phyloP scores from a whole-genome alignment of 2,797 vertebrate genomes.

The Gambelia wislizenii region DNA sequence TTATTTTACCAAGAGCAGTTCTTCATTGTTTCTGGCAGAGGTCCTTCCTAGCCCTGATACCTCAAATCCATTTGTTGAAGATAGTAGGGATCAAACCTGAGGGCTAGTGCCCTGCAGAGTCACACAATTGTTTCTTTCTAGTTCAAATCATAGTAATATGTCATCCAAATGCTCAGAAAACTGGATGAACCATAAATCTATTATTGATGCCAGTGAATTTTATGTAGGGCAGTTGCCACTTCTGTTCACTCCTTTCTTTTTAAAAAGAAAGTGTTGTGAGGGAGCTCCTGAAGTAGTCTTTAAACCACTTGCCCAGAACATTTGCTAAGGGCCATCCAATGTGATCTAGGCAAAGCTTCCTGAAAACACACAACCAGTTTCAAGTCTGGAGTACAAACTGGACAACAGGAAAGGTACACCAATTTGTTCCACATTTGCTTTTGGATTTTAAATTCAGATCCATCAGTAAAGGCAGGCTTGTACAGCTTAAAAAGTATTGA shows the following conservation, averaged over 20 bases:
- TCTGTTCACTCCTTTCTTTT: constrained; percentile 8
- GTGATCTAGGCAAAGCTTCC: neutral
- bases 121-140: neutral
- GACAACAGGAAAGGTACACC: fast-evolving
- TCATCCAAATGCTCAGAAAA: neutral
- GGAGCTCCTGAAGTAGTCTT: neutral
- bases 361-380: neutral
- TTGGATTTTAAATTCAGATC: neutral
- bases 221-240: neutral
- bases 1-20: neutral
- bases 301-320: neutral
- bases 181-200: neutral
- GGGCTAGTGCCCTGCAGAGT: neutral
- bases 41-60: neutral
- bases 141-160: fast-evolving
- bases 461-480: neutral
- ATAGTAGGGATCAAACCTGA: neutral
- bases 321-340: neutral
- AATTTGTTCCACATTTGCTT: neutral
- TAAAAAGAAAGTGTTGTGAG: neutral
- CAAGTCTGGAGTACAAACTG: neutral
- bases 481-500: neutral
- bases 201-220: neutral
- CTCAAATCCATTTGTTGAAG: constrained; percentile 6
- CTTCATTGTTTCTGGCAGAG: neutral